phyloP scores from a whole-genome alignment of 2,797 vertebrate genomes.

The Spinus olivaceus region DNA sequence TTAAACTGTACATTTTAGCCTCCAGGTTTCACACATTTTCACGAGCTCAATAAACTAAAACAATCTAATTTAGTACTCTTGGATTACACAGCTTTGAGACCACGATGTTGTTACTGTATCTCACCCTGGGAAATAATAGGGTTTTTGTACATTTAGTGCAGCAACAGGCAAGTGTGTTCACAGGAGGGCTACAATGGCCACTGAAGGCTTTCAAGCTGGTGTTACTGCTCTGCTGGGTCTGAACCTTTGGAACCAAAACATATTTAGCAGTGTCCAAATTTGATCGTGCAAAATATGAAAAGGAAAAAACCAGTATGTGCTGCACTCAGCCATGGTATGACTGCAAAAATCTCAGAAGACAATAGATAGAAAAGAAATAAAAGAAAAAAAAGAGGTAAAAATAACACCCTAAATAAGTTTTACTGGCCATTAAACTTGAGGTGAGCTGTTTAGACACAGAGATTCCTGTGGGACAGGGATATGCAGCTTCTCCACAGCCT shows the following conservation, averaged over 20 bases:
- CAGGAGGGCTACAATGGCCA: slow-evolving; percentile 9
- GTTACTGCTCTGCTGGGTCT: not conserved
- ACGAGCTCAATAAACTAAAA: slow-evolving; percentile 68
- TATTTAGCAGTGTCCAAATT: not conserved
- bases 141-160: slow-evolving; percentile 49
- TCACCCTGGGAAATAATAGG: slow-evolving; percentile 71
- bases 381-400: not conserved
- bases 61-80: slow-evolving; percentile 61
- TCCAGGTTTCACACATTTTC: slow-evolving; percentile 56
- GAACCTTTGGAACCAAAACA: slow-evolving; percentile 5
- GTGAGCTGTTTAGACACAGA: not conserved
- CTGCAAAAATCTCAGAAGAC: not conserved
- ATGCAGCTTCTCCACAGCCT: not conserved
- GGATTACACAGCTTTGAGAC: slow-evolving; percentile 63
- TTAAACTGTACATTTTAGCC: slow-evolving; percentile 42
- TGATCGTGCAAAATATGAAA: not conserved
- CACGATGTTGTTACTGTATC: slow-evolving; percentile 44
- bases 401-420: not conserved
- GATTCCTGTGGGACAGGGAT: not conserved
- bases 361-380: not conserved
- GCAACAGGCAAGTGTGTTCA: slow-evolving; percentile 48
- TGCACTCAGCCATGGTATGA: fast-evolving
- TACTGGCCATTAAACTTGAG: slow-evolving; percentile 7
- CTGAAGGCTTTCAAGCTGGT: slow-evolving; percentile 3
- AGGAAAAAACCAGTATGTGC: not conserved